Evolutionary conservation across 1,140 invertebrate species (phyloP).

Genomic region (Wiebesia pumilae): DNA sequence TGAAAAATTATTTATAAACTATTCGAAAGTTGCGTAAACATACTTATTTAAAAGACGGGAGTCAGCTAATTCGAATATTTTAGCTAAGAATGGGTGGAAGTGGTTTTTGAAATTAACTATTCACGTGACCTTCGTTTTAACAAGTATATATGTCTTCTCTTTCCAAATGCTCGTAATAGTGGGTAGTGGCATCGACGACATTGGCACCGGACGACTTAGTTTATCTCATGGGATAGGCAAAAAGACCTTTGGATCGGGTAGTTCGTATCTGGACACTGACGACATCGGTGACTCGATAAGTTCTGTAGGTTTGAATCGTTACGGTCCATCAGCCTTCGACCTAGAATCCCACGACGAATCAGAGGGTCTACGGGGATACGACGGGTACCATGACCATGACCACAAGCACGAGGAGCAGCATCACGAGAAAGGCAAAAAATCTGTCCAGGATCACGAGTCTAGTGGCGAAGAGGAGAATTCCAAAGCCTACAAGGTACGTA

Average conservation of each 20-base stretch:
- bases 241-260: slow-evolving; percentile 7
- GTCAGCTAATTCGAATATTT: too few relatives aligned
- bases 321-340: slow-evolving; percentile 18
- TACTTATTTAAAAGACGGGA: too few relatives aligned
- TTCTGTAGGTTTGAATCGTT: neutral
- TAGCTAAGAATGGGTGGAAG: neutral
- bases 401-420: slow-evolving; percentile 28
- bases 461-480: slow-evolving; percentile 12
- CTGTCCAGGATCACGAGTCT: slow-evolving; percentile 16
- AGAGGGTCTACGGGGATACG: neutral
- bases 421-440: slow-evolving; percentile 15
- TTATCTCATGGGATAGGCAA: neutral
- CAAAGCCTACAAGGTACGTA: slow-evolving; percentile 42
- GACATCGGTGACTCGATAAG: slow-evolving; percentile 19
- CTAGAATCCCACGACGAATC: slow-evolving; percentile 9
- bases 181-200: neutral
- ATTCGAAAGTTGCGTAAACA: too few relatives aligned
- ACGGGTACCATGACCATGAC: neutral
- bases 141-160: neutral
- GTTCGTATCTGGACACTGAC: slow-evolving; percentile 12
- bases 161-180: neutral
- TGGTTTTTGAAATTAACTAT: neutral
- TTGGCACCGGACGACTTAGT: neutral
- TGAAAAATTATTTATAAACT: neutral
- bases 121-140: neutral